These are phyloP conservation scores for Chloropsis cyanopogon DNA, from an alignment of 2,113 vertebrate species.

Conservation along the genomic window DNA sequence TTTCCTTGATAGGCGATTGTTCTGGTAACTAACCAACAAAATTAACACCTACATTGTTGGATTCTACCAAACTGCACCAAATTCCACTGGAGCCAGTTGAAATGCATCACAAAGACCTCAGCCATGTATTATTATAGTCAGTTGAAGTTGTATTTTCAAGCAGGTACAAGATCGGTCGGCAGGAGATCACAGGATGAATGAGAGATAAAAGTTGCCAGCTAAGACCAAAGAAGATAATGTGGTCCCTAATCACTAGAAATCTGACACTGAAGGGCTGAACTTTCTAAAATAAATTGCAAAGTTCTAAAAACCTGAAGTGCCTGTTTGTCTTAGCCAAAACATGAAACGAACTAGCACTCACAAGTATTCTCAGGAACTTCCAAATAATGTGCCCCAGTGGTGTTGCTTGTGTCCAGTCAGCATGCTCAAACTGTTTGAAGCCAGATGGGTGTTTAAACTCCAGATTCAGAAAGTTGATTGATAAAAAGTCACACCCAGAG, in stretches of 20 bases:
- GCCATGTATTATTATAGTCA: background rate
- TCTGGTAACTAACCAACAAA: background rate
- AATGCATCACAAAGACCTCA: background rate
- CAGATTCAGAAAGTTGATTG: background rate
- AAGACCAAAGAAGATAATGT: background rate
- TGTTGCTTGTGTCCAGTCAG: background rate
- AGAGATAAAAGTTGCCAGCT: background rate
- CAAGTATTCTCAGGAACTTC: background rate
- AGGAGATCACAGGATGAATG: background rate
- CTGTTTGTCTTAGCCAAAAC: background rate
- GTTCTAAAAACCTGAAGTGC: background rate
- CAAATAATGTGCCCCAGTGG: accelerated
- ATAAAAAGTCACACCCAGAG: background rate
- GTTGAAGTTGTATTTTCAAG: background rate
- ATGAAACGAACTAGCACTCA: background rate
- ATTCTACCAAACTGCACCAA: background rate
- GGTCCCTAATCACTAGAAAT: background rate
- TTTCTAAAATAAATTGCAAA: background rate
- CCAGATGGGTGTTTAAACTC: accelerated
- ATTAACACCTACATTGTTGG: background rate
- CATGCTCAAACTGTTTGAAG: background rate
- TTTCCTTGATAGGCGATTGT: background rate
- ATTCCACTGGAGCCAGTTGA: background rate
- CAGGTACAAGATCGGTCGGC: background rate
- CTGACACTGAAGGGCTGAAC: background rate